Base-by-base conservation (phyloP, 2,797 vertebrate genomes). In the Halcyon smyrnensis region DNA sequence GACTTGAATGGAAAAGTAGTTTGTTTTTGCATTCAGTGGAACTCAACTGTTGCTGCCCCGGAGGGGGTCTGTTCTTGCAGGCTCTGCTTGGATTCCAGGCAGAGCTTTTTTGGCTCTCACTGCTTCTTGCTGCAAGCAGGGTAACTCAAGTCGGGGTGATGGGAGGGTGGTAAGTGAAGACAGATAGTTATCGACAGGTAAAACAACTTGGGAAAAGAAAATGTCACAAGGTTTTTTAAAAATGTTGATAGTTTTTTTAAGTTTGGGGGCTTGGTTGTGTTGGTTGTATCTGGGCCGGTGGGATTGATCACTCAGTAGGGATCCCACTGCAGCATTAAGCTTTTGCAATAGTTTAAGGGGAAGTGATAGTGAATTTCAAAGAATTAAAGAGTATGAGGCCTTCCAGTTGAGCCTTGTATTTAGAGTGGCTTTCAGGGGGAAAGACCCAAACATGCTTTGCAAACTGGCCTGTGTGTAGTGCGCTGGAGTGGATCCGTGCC, bases 61-160 rank as follows among this genome's bases (percentile, higher is more conserved):
- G 6, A 87, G 93, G 93, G 82, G 87, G 30, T 85, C 84, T 95
- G 94, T 89, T 93, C 84, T 83, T 89, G 78, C 95, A 93, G 84
- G 74, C 77, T 91, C 54, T 59, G 56, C 56, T 34, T 59, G 56
- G 56, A 63, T 4, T 9, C 43, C 27, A 53, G 70, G 90, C 81
- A 53, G 27, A 64, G 62, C 3, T 20, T 67, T 71, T 50, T 75
- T 94, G 94, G 90, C 95, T 94, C 92, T 89, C 1, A 2, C 59
- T 63, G 39, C 62, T 70, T 74, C 74, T 50, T 79, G 48, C 91
- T 73, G 23, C 19, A 37, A 84, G 79, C 88, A 12, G 8, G 5
- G 60, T 83, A 45, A 71, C 81, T 87, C 56, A 21, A 36, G 63
- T 59, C 60, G 54, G 53, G 27, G 34, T 8, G 30, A 30, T 11